Evolutionary conservation across 2,113 vertebrate species (phyloP), one percentile per base, ranked within the genome.

Genomic region (Maccullochella peelii): DNA sequence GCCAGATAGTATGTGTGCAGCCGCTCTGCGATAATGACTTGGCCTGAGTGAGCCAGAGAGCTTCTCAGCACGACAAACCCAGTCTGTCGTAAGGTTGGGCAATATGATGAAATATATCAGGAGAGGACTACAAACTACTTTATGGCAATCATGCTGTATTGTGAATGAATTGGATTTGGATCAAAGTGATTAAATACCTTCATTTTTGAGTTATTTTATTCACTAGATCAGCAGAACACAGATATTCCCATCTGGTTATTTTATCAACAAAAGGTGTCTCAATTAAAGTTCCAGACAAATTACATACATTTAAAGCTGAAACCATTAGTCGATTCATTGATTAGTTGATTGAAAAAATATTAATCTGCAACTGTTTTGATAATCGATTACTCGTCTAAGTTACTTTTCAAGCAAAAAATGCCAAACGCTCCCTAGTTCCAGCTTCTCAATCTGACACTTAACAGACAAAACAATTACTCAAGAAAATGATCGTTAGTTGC

Each of bases 31-130:
- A 62, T 21, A 18, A 16, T n/a, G 50, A 70, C 5, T 21, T 81
- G 75, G 78, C 82, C 72, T 14, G 1, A 82, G 52, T 5, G 6
- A 84, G 55, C 8, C 65, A 16, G 23, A 63, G 66, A 82, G 50
- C 58, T 67, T 81, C 85, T 83, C 49, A 54, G 73, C 5, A 16
- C 38, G 54, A 81, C 47, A 58, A 57, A 67, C 20, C 79, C 33
- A 23, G 44, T 52, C 40, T 57, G 54, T 44, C 23, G 7, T 23
- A 47, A 63, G 5, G 47, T 42, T 78, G 38, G 23, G 36, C 7
- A n/a, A 77, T 25, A 30, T 74, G 63, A 50, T 12, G 42, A 52
- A 57, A 67, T 23, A 54, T 16, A 70, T 47, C 71, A 40, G 27
- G 62, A 68, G 30, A 38, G 42, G 52, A 69, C n/a, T n/a, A n/a